These are phyloP conservation scores for Siniperca obscura DNA, from an alignment of 2,797 vertebrate species.

Conservation along the genomic window DNA sequence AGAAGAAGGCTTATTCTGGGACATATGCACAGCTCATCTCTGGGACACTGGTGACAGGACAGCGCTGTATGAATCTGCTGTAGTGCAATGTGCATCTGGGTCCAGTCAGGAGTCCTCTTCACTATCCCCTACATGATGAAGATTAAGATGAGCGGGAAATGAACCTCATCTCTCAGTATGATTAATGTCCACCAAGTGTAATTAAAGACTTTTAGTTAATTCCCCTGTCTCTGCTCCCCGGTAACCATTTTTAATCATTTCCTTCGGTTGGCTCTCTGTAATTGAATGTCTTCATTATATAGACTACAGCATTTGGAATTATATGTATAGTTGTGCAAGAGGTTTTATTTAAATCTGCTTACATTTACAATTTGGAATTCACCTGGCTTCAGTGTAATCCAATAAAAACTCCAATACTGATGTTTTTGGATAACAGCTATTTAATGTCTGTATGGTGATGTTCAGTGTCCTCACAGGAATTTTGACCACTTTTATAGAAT, in stretches of 20 bases:
- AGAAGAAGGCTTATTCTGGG: slow-evolving; percentile 27
- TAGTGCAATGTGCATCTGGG: slow-evolving; percentile 36
- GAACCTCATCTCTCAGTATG: slow-evolving; percentile 82
- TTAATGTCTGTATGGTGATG: neutral
- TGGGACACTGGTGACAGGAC: slow-evolving; percentile 24
- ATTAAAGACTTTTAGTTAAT: slow-evolving; percentile 89
- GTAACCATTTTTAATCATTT: slow-evolving; percentile 84
- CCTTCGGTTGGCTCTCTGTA: slow-evolving; percentile 72
- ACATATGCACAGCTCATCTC: slow-evolving; percentile 20
- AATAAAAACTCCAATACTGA: neutral
- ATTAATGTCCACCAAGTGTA: slow-evolving; percentile 86
- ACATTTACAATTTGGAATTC: slow-evolving; percentile 25
- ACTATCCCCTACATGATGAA: slow-evolving; percentile 73
- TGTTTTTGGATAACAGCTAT: neutral
- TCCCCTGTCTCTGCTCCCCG: slow-evolving; percentile 80
- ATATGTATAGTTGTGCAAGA: slow-evolving; percentile 35
- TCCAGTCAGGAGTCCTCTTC: slow-evolving; percentile 54
- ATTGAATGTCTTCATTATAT: slow-evolving; percentile 78
- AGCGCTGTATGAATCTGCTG: slow-evolving; percentile 1
- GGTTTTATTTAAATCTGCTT: slow-evolving; percentile 51
- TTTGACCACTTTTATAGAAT: neutral
- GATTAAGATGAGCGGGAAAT: slow-evolving; percentile 86
- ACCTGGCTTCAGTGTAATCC: neutral
- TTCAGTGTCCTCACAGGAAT: neutral
- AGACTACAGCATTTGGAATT: slow-evolving; percentile 45